These are phyloP conservation scores for Hemitrygon akajei DNA, from an alignment of 2,797 vertebrate genomes.

Conservation along the genomic window DNA sequence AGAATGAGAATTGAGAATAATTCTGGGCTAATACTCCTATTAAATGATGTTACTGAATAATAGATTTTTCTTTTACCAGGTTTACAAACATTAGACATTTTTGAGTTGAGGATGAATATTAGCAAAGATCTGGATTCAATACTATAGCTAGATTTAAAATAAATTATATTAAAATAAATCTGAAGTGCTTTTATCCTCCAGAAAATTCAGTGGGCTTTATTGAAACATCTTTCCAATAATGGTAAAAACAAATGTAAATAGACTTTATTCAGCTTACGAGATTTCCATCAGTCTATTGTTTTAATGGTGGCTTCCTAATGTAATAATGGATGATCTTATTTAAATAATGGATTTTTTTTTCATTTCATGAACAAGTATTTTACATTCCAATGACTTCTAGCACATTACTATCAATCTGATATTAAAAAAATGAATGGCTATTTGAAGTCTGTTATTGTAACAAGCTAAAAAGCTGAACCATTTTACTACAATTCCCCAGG, in stretches of 20 bases:
- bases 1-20: neutral
- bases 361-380: neutral
- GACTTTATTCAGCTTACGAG: neutral
- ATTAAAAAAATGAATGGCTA: neutral
- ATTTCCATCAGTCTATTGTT: neutral
- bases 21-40: neutral
- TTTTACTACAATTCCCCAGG: slow-evolving; percentile 42
- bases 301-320: neutral
- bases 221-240: neutral
- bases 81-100: neutral
- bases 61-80: neutral
- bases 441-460: neutral
- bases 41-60: neutral
- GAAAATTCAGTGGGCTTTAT: neutral
- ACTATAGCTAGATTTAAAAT: neutral
- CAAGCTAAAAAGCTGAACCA: slow-evolving; percentile 12
- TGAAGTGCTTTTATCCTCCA: neutral
- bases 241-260: neutral
- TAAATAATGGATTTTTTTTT: neutral
- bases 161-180: neutral
- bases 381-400: neutral
- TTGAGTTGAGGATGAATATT: neutral
- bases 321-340: neutral
- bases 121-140: neutral
- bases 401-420: neutral